These are phyloP conservation scores for Grapholita molesta DNA, from an alignment of 1,140 invertebrate genomes.

Conservation along the genomic window DNA sequence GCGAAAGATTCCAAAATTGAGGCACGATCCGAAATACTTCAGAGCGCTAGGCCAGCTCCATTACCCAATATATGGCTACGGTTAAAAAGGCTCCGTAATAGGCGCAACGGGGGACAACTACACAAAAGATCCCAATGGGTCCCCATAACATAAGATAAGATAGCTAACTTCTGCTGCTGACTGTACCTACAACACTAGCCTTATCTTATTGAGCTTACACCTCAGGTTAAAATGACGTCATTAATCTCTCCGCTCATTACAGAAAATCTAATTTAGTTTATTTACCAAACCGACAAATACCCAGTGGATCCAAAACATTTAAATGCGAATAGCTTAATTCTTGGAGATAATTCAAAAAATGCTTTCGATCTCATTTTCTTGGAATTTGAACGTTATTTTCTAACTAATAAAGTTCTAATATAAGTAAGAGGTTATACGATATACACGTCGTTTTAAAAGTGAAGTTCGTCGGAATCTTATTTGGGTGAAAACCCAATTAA, in stretches of 20 bases:
- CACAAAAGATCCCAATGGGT: too few relatives aligned
- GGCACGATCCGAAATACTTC: too few relatives aligned
- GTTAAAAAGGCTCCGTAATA: too few relatives aligned
- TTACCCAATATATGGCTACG: too few relatives aligned
- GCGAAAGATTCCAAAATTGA: too few relatives aligned
- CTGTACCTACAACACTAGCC: too few relatives aligned
- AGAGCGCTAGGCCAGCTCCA: too few relatives aligned
- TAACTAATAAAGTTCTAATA: neutral
- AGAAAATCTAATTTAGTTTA: neutral
- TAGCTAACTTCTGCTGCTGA: too few relatives aligned
- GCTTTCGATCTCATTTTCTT: neutral
- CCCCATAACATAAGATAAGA: too few relatives aligned
- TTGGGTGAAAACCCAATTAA: neutral
- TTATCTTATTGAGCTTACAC: too few relatives aligned
- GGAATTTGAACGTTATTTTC: neutral
- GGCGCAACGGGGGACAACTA: too few relatives aligned
- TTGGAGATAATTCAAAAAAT: neutral
- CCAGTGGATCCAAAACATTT: neutral
- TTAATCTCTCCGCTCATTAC: neutral
- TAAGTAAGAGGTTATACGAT: neutral
- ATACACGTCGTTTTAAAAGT: neutral
- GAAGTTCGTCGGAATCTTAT: neutral
- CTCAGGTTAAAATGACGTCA: too few relatives aligned
- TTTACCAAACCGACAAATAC: neutral
- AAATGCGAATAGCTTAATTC: neutral